Evolutionary conservation across 1,140 invertebrate species (phyloP), one percentile per base, ranked within the genome.

Genomic region (Ceratoteleas bidentatus): DNA sequence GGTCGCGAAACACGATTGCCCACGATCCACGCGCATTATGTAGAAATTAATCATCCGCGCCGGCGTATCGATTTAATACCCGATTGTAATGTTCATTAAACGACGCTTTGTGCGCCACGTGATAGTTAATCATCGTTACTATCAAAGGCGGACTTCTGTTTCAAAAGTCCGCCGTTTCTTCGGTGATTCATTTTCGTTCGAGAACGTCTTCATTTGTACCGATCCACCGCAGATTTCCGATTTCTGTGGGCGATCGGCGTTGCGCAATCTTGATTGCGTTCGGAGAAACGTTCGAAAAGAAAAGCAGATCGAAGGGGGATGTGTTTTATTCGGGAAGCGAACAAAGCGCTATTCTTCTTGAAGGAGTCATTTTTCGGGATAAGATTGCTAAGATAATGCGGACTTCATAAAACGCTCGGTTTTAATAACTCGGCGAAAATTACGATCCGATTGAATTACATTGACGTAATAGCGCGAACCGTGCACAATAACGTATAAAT

Each of bases 61-160:
- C 54, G 38, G 58, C 53, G 13, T 65, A 70, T 75, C 58, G 70
- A 69, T 60, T 70, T 65, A 70, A 70, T 58, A 81, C 64, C 64
- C 52, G 60, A 75, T 81, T 75, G 65, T 70, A 74, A 70, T 75
- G 57, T 65, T 75, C 70, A 81, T 81, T 75, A 75, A 81, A 69
- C 34, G 70, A 74, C 57, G 57, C 58, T 81, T 81, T 81, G 77
- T 74, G 50, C 65, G 66, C 38, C 10, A 40, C 34, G 11, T 9
- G 24, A 79, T 68, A 73, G 54, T 62, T 45, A 73, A 74, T 73
- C 77, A 66, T 74, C 68, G 65, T 78, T 78, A 64, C 64, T 38
- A n/a, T n/a, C n/a, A n/a, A n/a, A n/a, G 36, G 11, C 33, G 61
- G n/a, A 66, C 66, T 69, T 53, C 75, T 78, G 60, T 78, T 60